Base-by-base conservation (phyloP, 2,797 vertebrate genomes). In the Acrocephalus scirpaceus region DNA sequence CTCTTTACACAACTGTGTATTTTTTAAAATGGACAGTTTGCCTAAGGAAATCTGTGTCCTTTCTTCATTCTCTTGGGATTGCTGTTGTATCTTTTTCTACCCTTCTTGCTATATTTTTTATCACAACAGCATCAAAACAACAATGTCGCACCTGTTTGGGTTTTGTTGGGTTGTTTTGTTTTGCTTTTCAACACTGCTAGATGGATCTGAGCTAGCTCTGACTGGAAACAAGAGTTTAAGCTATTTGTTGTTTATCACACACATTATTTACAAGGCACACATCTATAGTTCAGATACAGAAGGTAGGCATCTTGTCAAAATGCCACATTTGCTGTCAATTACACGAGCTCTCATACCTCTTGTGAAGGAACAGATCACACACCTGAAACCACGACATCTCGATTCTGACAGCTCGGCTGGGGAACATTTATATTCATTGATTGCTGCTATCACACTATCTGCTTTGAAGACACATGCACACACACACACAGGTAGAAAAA, bases 151-250 rank as follows among this genome's bases (percentile, higher is more conserved):
- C 86, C 30, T 75, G 16, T 44, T 72, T 64, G 32, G 5, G 1
- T 85, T 88, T 78, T 57, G 30, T n/a, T 62, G 10, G 0, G 6
- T 56, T 88, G 47, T 30, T 34, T 16, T 65, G 9, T 25, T 38
- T 18, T 36, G 26, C 45, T 80, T 80, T 79, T 32, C n/a, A 74
- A 25, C 27, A 23, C 21, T 82, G 16, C 20, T 67, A 66, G 67
- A 67, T 8, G 6, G 64, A 94, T 56, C 45, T 82, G 64, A 91
- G 48, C 11, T 57, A 77, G 21, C 26, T 94, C 27, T 94, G 81
- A 87, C 78, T 92, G 76, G 42, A 87, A 95, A 81, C 23, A 82
- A 72, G 67, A 75, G 13, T 85, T 94, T 92, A 94, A 94, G 32
- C 56, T 87, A 44, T 94, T 92, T 93, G 80, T 76, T 82, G 27